A percentile compares a stretch with the other conserved stretches of the same genome.
phyloP scores from a whole-genome alignment of 2,888 invertebrate genomes.

The Parapristionchus giblindavisi region DNA sequence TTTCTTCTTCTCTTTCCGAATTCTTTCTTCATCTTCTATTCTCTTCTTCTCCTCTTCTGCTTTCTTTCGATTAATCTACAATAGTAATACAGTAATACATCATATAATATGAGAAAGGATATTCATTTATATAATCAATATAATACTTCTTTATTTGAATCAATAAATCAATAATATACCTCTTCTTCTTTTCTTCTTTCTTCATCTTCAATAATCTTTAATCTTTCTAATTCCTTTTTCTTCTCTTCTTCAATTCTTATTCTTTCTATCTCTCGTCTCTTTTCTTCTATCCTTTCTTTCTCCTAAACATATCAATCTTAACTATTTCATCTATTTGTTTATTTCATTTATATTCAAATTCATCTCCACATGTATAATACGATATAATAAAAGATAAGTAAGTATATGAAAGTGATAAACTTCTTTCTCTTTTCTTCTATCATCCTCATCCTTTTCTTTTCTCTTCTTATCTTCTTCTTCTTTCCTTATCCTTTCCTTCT shows the following conservation, averaged over 20 bases:
- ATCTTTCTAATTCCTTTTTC: constrained; percentile 2
- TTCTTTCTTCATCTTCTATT: background rate
- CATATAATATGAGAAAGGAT: too few species aligned
- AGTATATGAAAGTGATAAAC: too few species aligned
- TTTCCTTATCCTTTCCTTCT: constrained; percentile 3
- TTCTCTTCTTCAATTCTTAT: constrained; percentile 4
- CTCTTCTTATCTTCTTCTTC: constrained; percentile 14
- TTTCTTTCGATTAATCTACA: background rate
- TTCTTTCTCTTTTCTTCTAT: constrained; percentile 8
- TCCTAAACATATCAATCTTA: background rate
- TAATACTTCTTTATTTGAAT: too few species aligned
- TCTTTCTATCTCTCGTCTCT: background rate
- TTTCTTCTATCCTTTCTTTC: background rate
- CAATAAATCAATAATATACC: background rate
- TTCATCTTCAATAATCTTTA: too few species aligned
- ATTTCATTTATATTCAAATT: too few species aligned
- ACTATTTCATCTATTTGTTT: background rate
- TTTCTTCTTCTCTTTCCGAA: background rate
- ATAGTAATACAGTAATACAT: too few species aligned
- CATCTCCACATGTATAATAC: too few species aligned
- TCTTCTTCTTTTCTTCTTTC: constrained; percentile 3
- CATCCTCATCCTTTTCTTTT: background rate
- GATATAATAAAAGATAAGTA: too few species aligned
- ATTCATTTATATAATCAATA: too few species aligned
- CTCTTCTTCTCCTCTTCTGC: constrained; percentile 1